These are phyloP conservation scores for Pseudococcus viburni DNA, from an alignment of 2,888 invertebrate genomes.

Conservation along the genomic window DNA sequence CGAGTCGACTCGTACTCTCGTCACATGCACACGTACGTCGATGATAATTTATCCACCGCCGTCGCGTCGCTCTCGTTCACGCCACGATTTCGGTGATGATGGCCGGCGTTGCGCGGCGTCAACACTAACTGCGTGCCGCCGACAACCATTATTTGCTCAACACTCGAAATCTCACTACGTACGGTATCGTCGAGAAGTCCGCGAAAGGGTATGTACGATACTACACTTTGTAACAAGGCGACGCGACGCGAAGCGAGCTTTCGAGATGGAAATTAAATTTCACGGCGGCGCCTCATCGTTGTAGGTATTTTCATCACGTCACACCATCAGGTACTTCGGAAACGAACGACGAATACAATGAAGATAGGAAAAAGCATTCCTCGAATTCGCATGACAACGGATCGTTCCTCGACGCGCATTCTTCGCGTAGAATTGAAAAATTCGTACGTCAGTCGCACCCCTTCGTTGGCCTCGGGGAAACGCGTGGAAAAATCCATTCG, in stretches of 20 bases:
- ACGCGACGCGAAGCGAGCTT: background rate
- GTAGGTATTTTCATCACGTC: background rate
- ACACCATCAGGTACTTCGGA: background rate
- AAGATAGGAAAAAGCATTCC: background rate
- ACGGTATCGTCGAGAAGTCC: background rate
- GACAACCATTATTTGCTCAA: constrained; percentile 14
- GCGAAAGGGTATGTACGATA: background rate
- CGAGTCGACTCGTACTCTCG: background rate
- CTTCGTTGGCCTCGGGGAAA: background rate
- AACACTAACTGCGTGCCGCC: background rate
- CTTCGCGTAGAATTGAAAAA: background rate
- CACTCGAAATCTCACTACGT: background rate
- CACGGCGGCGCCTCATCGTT: constrained; percentile 5
- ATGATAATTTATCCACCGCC: constrained; percentile 5
- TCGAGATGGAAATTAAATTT: constrained; percentile 25
- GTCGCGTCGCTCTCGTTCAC: background rate
- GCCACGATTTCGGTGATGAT: background rate
- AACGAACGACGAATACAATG: background rate
- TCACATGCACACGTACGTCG: constrained; percentile 7
- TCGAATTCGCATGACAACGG: background rate
- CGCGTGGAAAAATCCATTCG: background rate
- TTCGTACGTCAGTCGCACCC: background rate
- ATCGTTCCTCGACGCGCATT: background rate
- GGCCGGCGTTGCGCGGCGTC: background rate
- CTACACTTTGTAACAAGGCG: background rate